phyloP scores from a whole-genome alignment of 2,888 invertebrate genomes.

The Apoderus coryli region DNA sequence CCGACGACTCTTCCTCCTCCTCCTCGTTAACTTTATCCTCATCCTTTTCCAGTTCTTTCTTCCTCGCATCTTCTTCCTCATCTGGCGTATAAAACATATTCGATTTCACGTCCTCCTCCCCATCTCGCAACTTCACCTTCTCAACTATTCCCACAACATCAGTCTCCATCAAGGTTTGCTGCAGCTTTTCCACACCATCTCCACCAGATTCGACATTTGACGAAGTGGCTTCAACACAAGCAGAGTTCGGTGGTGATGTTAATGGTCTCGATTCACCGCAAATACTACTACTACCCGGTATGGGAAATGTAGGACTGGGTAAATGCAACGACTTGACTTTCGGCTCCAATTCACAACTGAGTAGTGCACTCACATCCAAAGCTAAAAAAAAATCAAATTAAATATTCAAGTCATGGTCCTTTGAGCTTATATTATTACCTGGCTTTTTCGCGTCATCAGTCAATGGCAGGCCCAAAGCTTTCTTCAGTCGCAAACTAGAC shows the following conservation, averaged over 20 bases:
- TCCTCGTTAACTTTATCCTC: slow-evolving; percentile 7
- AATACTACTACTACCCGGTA: slow-evolving; percentile 24
- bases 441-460: slow-evolving; percentile 46
- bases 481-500: slow-evolving; percentile 67
- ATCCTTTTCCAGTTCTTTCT: slow-evolving; percentile 16
- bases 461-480: slow-evolving; percentile 63
- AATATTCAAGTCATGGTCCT: neutral
- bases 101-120: slow-evolving; percentile 12
- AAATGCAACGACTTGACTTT: slow-evolving; percentile 22
- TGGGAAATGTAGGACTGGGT: slow-evolving; percentile 26
- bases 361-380: slow-evolving; percentile 27
- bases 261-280: slow-evolving; percentile 5
- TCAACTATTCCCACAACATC: neutral
- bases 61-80: slow-evolving; percentile 29
- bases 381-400: slow-evolving; percentile 17
- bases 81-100: slow-evolving; percentile 31
- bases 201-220: slow-evolving; percentile 4
- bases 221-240: slow-evolving; percentile 4
- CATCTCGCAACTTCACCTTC: slow-evolving; percentile 5
- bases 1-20: slow-evolving; percentile 13
- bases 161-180: slow-evolving; percentile 5
- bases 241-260: slow-evolving; percentile 3
- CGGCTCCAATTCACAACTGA: slow-evolving; percentile 24
- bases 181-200: slow-evolving; percentile 5
- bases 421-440: slow-evolving; percentile 20